phyloP scores from a whole-genome alignment of 30 jellyfish, hydroid and myxozoan species.

The Clytia hemisphaerica region DNA sequence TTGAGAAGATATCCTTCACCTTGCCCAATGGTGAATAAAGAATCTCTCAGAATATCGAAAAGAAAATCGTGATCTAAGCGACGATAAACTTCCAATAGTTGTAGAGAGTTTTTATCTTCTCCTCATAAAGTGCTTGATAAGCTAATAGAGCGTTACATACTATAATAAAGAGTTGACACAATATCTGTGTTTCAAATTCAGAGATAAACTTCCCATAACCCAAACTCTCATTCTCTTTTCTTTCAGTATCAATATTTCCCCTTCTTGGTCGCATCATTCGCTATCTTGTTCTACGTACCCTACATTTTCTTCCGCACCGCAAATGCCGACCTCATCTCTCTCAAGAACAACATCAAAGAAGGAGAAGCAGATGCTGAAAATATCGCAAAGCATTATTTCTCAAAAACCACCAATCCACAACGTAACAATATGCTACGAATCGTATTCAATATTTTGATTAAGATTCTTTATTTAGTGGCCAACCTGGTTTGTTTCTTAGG shows the following conservation, averaged over 20 bases:
- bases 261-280: conserved; percentile 24
- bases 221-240: not conserved
- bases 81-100: not conserved
- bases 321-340: conserved; percentile 19
- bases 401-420: conserved; percentile 1
- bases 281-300: conserved; percentile 26
- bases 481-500: conserved; percentile 28
- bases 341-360: conserved; percentile 14
- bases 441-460: conserved; percentile 9
- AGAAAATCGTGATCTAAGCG: no score
- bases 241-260: conserved; percentile 45
- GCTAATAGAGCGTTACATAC: not conserved
- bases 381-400: conserved; percentile 39
- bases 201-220: not conserved
- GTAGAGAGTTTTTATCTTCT: no score
- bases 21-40: no score
- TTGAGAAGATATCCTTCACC: no score
- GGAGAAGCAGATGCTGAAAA: conserved; percentile 26
- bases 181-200: not conserved
- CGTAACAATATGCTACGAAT: conserved; percentile 10
- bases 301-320: conserved; percentile 27
- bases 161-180: not conserved
- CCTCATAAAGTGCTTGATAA: no score
- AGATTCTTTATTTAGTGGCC: conserved; percentile 22
- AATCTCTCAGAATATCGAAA: no score